Conservation (phyloP, 2,888 invertebrate genomes). For the Pristionchus entomophagus region DNA sequence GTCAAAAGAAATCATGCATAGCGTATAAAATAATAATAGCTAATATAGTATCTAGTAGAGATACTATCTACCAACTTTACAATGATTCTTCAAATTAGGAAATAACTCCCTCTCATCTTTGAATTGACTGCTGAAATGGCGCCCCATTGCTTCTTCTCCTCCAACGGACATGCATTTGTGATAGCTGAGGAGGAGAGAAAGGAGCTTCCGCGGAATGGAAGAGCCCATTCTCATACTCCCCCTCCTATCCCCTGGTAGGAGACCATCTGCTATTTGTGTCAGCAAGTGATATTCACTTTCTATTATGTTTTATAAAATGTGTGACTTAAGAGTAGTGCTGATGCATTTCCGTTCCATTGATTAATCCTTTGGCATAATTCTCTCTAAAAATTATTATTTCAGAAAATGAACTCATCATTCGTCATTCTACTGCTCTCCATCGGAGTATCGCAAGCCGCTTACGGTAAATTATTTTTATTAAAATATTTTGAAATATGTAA, state of each 20-base stretch:
- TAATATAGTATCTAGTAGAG: too few relatives aligned
- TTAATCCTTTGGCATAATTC: not conserved
- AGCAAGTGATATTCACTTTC: not conserved
- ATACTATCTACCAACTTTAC: not conserved
- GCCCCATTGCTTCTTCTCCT: constrained; percentile 1
- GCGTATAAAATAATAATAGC: too few relatives aligned
- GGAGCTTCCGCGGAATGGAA: not conserved
- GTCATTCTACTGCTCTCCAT: not conserved
- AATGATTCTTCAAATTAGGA: not conserved
- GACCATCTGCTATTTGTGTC: constrained; percentile 34
- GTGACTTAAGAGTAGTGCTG: not conserved
- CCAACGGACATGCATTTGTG: constrained; percentile 31
- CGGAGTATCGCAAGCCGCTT: not conserved
- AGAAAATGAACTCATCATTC: not conserved
- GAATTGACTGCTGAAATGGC: not conserved
- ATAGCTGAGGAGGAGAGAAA: not conserved
- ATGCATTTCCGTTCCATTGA: not conserved
- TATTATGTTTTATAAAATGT: too few relatives aligned
- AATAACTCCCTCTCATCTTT: not conserved
- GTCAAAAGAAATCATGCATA: too few relatives aligned
- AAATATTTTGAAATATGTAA: not conserved
- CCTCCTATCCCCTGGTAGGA: not conserved
- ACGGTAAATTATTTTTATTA: not conserved
- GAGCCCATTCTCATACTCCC: constrained; percentile 31
- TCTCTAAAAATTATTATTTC: not conserved